Evolutionary conservation across 2,113 vertebrate genomes (phyloP).

Genomic region (Riparia riparia): DNA sequence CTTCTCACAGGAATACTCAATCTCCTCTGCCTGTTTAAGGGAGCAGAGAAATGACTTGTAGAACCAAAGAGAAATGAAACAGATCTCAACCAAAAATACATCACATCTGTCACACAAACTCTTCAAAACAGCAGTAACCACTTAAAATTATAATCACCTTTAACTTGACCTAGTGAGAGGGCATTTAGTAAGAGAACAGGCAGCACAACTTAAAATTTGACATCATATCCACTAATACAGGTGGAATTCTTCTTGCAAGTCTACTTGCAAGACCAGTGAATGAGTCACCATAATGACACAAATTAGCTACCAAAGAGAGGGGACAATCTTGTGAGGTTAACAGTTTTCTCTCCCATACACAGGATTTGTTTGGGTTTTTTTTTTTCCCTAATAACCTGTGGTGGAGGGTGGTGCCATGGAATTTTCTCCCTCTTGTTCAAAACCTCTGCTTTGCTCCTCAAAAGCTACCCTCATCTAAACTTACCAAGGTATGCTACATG

Average conservation of each 20-base stretch:
- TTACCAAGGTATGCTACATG: not conserved
- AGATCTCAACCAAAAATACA: not conserved
- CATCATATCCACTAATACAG: not conserved
- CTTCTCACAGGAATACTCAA: slow-evolving; percentile 98
- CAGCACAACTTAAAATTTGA: not conserved
- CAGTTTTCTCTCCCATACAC: not conserved
- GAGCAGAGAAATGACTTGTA: not conserved
- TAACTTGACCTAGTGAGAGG: not conserved
- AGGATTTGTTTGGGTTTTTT: not conserved
- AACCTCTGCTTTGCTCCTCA: not conserved
- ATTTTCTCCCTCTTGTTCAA: not conserved
- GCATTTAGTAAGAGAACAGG: not conserved
- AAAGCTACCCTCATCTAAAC: not conserved
- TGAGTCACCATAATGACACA: not conserved
- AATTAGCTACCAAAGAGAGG: not conserved
- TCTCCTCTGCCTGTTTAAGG: slow-evolving; percentile 86
- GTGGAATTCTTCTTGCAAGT: not conserved
- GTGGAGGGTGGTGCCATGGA: not conserved
- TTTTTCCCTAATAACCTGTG: not conserved
- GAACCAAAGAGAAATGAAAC: not conserved
- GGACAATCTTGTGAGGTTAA: not conserved
- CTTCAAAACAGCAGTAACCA: not conserved
- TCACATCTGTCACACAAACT: not conserved
- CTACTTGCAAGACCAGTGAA: not conserved
- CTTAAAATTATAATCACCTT: not conserved